Evolutionary conservation across 2,888 invertebrate genomes (phyloP).

Genomic region (Platerodrilus igneus): DNA sequence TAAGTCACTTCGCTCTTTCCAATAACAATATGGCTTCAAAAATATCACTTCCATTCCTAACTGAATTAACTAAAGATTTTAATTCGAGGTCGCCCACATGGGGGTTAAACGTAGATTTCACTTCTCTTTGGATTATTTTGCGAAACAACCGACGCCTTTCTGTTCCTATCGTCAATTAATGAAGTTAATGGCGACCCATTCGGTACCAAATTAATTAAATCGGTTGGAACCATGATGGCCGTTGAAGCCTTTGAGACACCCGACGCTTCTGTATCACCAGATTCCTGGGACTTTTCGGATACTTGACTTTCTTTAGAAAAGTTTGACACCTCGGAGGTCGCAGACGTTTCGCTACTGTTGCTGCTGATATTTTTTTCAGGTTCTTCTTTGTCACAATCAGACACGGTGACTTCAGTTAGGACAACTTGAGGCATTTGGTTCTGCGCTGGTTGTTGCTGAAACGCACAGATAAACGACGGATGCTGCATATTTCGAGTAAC

Average conservation of each 20-base stretch:
- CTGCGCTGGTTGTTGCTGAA: constrained; percentile 16
- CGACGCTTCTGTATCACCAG: constrained; percentile 39
- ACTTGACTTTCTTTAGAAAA: constrained; percentile 41
- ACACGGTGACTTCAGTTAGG: constrained; percentile 23
- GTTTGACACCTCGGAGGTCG: constrained; percentile 41
- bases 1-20: too few relatives aligned
- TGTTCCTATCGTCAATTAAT: constrained; percentile 35
- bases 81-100: too few relatives aligned
- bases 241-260: constrained; percentile 32
- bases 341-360: constrained; percentile 42
- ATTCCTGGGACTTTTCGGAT: constrained; percentile 42
- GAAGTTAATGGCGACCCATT: constrained; percentile 35
- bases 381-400: constrained; percentile 27
- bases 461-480: constrained; percentile 33
- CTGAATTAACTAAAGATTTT: too few relatives aligned
- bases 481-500: constrained; percentile 34
- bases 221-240: constrained; percentile 36
- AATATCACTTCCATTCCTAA: too few relatives aligned
- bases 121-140: constrained; percentile 50
- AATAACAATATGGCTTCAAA: too few relatives aligned
- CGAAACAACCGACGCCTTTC: constrained; percentile 49
- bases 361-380: constrained; percentile 34
- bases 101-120: constrained; percentile 58
- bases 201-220: constrained; percentile 24
- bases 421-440: constrained; percentile 13